These are phyloP conservation scores for Danio albolineatus DNA, from an alignment of 2,797 vertebrate genomes.

Conservation along the genomic window DNA sequence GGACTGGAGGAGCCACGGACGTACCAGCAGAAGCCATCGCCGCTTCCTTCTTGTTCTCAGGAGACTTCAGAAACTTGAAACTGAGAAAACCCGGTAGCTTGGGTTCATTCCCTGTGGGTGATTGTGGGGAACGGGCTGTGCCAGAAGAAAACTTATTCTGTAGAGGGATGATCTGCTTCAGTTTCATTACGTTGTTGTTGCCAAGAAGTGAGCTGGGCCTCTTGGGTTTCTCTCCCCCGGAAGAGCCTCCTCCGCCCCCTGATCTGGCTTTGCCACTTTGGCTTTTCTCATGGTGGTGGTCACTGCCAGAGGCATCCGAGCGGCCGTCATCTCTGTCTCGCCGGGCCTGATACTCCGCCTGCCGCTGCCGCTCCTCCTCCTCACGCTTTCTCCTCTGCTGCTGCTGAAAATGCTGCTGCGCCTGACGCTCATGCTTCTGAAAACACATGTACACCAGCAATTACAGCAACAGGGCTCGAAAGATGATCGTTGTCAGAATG, in stretches of 20 bases:
- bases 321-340: slow-evolving; percentile 89
- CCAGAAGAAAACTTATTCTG: slow-evolving; percentile 93
- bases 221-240: slow-evolving; percentile 88
- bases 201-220: slow-evolving; percentile 94
- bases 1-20: slow-evolving; percentile 41
- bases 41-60: slow-evolving; percentile 87
- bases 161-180: slow-evolving; percentile 97
- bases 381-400: slow-evolving; percentile 94
- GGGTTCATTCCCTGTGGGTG: slow-evolving; percentile 88
- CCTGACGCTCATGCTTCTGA: slow-evolving; percentile 96
- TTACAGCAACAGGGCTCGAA: too few species aligned
- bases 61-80: slow-evolving; percentile 97
- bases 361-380: slow-evolving; percentile 94
- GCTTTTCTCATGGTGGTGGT: slow-evolving; percentile 85
- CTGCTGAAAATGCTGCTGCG: slow-evolving; percentile 95
- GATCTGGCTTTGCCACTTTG: slow-evolving; percentile 81
- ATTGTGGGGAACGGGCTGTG: slow-evolving; percentile 85
- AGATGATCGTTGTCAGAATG: too few species aligned
- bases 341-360: slow-evolving; percentile 90
- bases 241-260: slow-evolving; percentile 71
- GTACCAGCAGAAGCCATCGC: slow-evolving; percentile 61
- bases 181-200: slow-evolving; percentile 96
- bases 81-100: slow-evolving; percentile 95
- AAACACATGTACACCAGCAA: slow-evolving; percentile 5
- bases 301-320: slow-evolving; percentile 75